These are phyloP conservation scores for Limnephilus marmoratus DNA, from an alignment of 2,888 invertebrate genomes.

Conservation along the genomic window DNA sequence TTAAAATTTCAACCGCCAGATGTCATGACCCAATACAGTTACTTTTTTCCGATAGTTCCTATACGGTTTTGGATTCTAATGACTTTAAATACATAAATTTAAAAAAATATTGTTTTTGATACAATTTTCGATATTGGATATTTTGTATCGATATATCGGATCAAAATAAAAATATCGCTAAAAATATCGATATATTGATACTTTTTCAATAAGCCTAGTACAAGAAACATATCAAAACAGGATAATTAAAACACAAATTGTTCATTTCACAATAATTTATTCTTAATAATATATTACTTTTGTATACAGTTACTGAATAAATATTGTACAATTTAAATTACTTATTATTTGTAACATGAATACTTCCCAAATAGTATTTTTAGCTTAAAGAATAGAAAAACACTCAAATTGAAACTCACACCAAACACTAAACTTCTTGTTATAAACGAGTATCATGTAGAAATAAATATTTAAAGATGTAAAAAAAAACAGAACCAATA, in stretches of 20 bases:
- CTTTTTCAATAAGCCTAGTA: too few relatives aligned
- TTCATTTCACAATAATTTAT: constrained; percentile 63
- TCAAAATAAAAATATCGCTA: too few relatives aligned
- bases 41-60: too few relatives aligned
- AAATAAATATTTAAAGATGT: not conserved
- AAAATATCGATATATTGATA: too few relatives aligned
- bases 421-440: not conserved
- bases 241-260: constrained; percentile 66
- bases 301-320: constrained; percentile 60
- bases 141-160: too few relatives aligned
- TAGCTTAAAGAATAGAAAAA: constrained; percentile 26
- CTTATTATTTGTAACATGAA: constrained; percentile 40
- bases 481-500: constrained; percentile 18
- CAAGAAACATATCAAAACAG: not conserved
- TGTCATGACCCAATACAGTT: too few relatives aligned
- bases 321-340: constrained; percentile 60
- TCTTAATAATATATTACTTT: constrained; percentile 56
- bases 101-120: too few relatives aligned
- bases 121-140: too few relatives aligned
- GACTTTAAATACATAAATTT: too few relatives aligned
- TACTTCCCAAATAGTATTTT: constrained; percentile 37
- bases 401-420: constrained; percentile 41
- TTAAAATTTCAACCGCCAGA: too few relatives aligned
- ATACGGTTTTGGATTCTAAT: too few relatives aligned
- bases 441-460: not conserved